Percentiles rank a stretch among this genome's conserved stretches.
Evolutionary conservation across 2,113 vertebrate genomes (phyloP).

Genomic region (Orientallactaga bullata): DNA sequence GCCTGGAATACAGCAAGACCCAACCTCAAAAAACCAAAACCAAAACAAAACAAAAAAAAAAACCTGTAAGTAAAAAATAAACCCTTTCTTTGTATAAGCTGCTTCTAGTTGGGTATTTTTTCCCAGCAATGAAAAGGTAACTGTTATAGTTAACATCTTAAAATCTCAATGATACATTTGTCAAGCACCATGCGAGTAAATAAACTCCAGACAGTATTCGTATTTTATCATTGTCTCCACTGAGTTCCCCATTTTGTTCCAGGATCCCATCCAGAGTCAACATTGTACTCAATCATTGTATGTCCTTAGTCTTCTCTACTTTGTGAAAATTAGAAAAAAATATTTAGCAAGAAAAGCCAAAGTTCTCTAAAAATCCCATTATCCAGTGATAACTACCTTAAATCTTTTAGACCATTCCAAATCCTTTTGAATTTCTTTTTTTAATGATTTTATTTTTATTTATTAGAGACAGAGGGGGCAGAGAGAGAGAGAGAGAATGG

Average conservation of each 20-base stretch:
- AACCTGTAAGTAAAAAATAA: too few relatives aligned
- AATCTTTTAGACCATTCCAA: neutral
- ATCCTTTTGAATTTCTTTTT: neutral
- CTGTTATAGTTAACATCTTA: neutral
- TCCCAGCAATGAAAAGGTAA: too few relatives aligned
- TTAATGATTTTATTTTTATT: too few relatives aligned
- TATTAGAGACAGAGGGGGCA: too few relatives aligned
- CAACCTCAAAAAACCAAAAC: too few relatives aligned
- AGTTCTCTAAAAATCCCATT: neutral
- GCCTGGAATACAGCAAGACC: too few relatives aligned
- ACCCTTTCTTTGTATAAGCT: too few relatives aligned
- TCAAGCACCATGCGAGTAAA: neutral
- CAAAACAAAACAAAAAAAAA: too few relatives aligned
- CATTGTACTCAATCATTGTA: neutral
- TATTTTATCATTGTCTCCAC: neutral
- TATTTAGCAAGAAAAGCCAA: neutral
- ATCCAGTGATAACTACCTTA: neutral
- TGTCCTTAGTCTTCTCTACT: too few relatives aligned
- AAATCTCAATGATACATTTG: neutral
- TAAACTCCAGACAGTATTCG: neutral
- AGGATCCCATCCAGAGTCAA: neutral
- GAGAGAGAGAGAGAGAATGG: too few relatives aligned
- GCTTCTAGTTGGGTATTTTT: too few relatives aligned
- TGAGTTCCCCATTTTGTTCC: neutral
- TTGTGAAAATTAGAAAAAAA: neutral